These are phyloP conservation scores for Dryobotodes eremita DNA, from an alignment of 2,888 invertebrate species.

Conservation along the genomic window DNA sequence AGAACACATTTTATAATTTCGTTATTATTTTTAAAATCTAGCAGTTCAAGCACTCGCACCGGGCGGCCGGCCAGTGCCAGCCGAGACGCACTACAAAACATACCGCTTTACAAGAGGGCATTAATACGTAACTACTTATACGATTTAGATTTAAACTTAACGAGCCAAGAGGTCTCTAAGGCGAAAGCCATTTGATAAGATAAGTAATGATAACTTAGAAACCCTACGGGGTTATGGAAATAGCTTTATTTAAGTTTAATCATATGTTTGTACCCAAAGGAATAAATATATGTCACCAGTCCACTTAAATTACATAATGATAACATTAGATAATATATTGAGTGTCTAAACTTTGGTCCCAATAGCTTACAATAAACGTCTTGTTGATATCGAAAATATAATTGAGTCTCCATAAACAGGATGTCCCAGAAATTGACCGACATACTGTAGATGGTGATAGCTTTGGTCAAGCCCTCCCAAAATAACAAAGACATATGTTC, in stretches of 20 bases:
- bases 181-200: conserved; percentile 32
- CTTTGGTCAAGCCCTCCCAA: no score
- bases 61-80: no score
- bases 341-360: neutral
- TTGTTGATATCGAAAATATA: neutral
- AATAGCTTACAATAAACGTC: neutral
- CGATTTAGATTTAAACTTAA: conserved; percentile 33
- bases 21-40: no score
- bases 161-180: conserved; percentile 11
- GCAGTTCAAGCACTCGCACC: no score
- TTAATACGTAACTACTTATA: conserved; percentile 13
- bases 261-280: conserved; percentile 1
- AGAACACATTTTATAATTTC: no score
- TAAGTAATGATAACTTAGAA: conserved; percentile 30
- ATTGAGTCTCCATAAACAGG: neutral
- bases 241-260: conserved; percentile 19
- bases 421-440: no score
- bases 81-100: no score
- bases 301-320: neutral
- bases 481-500: no score
- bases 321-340: neutral
- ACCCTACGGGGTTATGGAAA: neutral
- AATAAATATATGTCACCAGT: neutral
- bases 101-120: no score
- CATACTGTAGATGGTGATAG: no score